These are phyloP conservation scores for Capra hircus DNA, from an alignment of 2,113 vertebrate species.

Conservation along the genomic window DNA sequence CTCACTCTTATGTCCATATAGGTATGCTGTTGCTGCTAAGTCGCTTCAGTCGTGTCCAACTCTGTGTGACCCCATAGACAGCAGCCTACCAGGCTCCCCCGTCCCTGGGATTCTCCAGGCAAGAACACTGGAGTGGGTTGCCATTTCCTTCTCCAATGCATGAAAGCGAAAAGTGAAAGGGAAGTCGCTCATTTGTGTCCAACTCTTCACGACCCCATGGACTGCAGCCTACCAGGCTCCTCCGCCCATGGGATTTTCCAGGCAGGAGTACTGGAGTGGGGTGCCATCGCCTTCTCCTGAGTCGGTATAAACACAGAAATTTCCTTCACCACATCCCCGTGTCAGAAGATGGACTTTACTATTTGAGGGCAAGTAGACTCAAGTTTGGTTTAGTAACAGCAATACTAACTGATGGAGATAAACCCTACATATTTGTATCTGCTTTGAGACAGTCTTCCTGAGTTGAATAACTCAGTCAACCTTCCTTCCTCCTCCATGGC, in stretches of 20 bases:
- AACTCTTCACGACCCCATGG: rapidly evolving
- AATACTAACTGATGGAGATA: not conserved
- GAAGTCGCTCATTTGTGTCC: no score
- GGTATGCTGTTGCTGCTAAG: not conserved
- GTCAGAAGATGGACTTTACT: not conserved
- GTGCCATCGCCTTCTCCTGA: not conserved
- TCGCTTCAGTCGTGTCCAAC: no score
- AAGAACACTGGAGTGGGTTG: no score
- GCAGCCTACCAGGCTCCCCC: no score
- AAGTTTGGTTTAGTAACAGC: not conserved
- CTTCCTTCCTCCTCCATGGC: not conserved
- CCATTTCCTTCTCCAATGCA: no score
- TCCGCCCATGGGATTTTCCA: no score
- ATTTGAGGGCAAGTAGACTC: not conserved
- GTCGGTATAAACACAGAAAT: not conserved
- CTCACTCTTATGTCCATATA: not conserved
- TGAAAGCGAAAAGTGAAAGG: no score
- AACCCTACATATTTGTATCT: not conserved
- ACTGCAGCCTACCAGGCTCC: no score
- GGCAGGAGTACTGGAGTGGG: no score
- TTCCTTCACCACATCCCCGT: not conserved
- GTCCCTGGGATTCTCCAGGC: no score
- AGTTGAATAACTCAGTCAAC: not conserved
- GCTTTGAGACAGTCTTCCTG: not conserved
- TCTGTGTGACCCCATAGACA: no score